These are phyloP conservation scores for Xyrichtys novacula DNA, from an alignment of 2,797 vertebrate species.

Conservation along the genomic window DNA sequence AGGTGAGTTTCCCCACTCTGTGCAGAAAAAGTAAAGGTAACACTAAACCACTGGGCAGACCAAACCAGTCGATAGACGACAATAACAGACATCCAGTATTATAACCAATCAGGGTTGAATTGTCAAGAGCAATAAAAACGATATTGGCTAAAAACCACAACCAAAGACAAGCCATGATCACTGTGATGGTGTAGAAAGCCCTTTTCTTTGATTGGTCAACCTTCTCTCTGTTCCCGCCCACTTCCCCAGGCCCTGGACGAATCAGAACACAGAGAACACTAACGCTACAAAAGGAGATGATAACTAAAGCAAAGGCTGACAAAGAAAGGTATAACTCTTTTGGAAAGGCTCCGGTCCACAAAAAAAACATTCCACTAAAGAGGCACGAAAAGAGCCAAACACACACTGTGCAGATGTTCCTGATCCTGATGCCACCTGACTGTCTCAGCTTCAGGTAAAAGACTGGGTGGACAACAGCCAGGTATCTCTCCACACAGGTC, in stretches of 20 bases:
- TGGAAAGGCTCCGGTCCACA: rapidly evolving
- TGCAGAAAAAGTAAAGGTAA: conserved; percentile 31
- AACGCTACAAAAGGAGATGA: conserved; percentile 5
- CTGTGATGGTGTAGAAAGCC: conserved; percentile 6
- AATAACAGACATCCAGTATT: too few species aligned
- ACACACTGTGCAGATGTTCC: not conserved
- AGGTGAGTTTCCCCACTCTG: not conserved
- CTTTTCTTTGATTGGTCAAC: conserved; percentile 17
- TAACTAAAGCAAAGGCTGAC: not conserved
- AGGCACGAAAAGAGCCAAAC: not conserved
- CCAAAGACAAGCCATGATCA: not conserved
- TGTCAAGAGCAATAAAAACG: not conserved
- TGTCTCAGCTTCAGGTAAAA: conserved; percentile 29
- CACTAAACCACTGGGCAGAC: conserved; percentile 7
- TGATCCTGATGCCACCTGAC: conserved; percentile 5
- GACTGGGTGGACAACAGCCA: conserved; percentile 56
- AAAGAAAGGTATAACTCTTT: rapidly evolving
- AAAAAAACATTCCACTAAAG: too few species aligned
- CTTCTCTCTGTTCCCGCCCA: not conserved
- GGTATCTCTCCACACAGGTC: conserved; percentile 45
- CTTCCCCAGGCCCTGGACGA: not conserved
- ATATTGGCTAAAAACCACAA: not conserved
- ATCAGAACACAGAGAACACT: conserved; percentile 14
- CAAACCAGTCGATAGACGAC: not conserved
- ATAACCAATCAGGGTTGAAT: too few species aligned